Percentiles rank a stretch among this genome's conserved stretches.
These are phyloP conservation scores for Pitta sordida DNA, from an alignment of 2,113 vertebrate genomes.

Conservation along the genomic window DNA sequence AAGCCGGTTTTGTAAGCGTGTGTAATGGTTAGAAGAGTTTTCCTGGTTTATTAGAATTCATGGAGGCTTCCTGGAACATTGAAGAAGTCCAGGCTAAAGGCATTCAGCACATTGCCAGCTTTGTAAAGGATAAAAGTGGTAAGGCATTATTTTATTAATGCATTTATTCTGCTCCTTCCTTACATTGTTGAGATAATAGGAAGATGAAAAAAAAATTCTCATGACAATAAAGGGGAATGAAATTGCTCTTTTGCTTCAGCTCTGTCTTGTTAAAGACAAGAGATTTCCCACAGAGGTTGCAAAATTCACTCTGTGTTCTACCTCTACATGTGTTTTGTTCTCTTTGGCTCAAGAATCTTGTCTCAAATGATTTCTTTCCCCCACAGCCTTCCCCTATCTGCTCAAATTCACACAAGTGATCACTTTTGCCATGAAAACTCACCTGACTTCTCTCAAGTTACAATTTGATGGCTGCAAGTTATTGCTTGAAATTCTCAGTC, in stretches of 20 bases:
- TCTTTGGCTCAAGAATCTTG: neutral
- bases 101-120: slow-evolving; percentile 54
- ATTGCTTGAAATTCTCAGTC: slow-evolving; percentile 57
- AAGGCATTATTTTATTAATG: neutral
- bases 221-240: neutral
- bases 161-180: neutral
- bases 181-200: neutral
- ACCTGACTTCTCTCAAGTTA: slow-evolving; percentile 26
- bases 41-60: slow-evolving; percentile 60
- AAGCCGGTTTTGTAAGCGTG: neutral
- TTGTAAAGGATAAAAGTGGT: slow-evolving; percentile 63
- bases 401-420: neutral
- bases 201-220: neutral
- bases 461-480: slow-evolving; percentile 59
- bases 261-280: neutral
- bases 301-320: neutral
- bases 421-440: slow-evolving; percentile 28
- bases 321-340: neutral
- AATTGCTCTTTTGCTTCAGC: neutral
- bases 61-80: slow-evolving; percentile 61
- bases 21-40: neutral
- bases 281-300: neutral
- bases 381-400: slow-evolving; percentile 32
- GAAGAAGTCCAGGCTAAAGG: slow-evolving; percentile 65
- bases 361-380: neutral